Evolutionary conservation across 2,888 invertebrate species (phyloP).

Genomic region (Dynastes hyllus): DNA sequence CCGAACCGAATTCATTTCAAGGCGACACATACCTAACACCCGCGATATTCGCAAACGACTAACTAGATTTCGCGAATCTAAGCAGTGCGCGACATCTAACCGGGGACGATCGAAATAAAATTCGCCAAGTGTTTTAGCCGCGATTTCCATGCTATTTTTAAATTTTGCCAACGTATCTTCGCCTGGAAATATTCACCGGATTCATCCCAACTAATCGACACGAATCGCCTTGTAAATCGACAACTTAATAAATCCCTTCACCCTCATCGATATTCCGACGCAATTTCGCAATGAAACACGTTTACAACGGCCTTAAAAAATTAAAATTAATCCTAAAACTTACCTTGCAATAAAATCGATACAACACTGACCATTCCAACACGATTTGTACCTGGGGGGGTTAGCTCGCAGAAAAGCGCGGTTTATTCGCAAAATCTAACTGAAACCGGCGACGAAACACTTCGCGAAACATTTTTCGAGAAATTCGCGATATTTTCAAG

Average conservation of each 20-base stretch:
- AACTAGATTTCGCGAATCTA: conserved; percentile 2
- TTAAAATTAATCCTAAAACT: conserved; percentile 20
- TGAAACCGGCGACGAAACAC: conserved; percentile 14
- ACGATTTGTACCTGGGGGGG: neutral
- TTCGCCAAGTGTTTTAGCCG: conserved; percentile 8
- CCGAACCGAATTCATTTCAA: too few relatives aligned
- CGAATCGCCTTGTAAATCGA: too few relatives aligned
- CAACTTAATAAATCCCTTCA: too few relatives aligned
- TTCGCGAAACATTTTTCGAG: neutral
- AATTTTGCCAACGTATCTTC: neutral
- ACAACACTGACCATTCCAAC: conserved; percentile 30
- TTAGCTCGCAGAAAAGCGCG: neutral
- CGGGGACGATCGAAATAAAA: neutral
- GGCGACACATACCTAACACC: neutral
- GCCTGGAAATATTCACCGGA: neutral
- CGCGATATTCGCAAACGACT: conserved; percentile 14
- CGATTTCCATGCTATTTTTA: conserved; percentile 2
- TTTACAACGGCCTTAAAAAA: too few relatives aligned
- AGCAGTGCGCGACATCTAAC: neutral
- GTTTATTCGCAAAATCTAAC: conserved; percentile 38
- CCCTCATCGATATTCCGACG: too few relatives aligned
- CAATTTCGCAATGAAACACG: neutral
- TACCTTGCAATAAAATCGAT: conserved; percentile 48
- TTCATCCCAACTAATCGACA: too few relatives aligned
- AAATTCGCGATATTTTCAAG: neutral